These are phyloP conservation scores for Adoxophyes honmai DNA, from an alignment of 1,140 invertebrate genomes.

Conservation along the genomic window DNA sequence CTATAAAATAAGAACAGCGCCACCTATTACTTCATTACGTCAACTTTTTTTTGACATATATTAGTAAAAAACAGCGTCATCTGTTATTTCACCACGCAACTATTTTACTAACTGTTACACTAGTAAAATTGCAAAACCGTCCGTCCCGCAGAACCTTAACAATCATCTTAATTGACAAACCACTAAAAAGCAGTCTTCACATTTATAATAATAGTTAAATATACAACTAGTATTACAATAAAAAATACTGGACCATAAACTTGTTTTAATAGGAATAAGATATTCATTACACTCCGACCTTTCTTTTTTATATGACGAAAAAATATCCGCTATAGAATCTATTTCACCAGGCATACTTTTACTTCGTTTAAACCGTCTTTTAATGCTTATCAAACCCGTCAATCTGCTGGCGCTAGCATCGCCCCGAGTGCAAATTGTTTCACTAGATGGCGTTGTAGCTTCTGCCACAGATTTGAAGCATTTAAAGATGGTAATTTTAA, in stretches of 20 bases:
- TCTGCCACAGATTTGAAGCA: not conserved
- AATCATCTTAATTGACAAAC: conserved; percentile 60
- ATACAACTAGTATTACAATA: conserved; percentile 46
- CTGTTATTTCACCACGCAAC: not conserved
- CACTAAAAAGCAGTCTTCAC: conserved; percentile 66
- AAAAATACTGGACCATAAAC: conserved; percentile 71
- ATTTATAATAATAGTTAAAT: conserved; percentile 37
- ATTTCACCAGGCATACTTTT: conserved; percentile 1
- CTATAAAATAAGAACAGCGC: too few species aligned
- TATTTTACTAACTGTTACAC: not conserved
- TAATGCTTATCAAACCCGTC: too few species aligned
- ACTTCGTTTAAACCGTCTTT: not conserved
- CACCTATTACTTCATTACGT: too few species aligned
- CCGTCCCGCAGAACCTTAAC: conserved; percentile 27
- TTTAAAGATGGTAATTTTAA: too few species aligned
- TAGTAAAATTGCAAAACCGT: conserved; percentile 27
- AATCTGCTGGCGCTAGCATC: too few species aligned
- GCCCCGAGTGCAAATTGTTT: too few species aligned
- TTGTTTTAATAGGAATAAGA: conserved; percentile 68
- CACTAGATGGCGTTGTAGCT: not conserved
- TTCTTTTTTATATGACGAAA: conserved; percentile 9
- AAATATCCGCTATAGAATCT: conserved; percentile 3
- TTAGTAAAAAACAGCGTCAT: too few species aligned
- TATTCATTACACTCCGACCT: conserved; percentile 17
- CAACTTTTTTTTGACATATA: too few species aligned